A percentile compares a stretch with the other conserved stretches of the same genome.
Evolutionary conservation across 2,797 vertebrate species (phyloP).

Genomic region (Cynopterus sphinx): DNA sequence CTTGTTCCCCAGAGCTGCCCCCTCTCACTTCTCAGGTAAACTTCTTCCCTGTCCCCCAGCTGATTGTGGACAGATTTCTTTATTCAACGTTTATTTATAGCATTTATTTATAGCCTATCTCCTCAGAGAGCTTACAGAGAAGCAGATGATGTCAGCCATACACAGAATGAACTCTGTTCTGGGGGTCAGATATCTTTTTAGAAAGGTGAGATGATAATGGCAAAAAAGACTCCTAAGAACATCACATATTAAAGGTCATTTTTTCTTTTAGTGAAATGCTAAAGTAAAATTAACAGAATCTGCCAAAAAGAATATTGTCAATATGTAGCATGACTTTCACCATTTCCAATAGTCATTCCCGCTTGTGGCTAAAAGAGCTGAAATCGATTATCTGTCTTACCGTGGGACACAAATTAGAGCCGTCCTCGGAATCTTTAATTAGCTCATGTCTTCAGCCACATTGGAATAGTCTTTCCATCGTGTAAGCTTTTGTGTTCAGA

Average conservation of each 20-base stretch:
- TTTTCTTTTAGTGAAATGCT: conserved; percentile 17
- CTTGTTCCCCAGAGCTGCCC: not conserved
- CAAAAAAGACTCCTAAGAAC: not conserved
- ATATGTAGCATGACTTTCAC: not conserved
- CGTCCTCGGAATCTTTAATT: not conserved
- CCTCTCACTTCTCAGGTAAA: not conserved
- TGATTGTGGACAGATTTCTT: not conserved
- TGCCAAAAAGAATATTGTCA: not conserved
- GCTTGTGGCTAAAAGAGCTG: not conserved
- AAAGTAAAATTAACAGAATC: conserved; percentile 2
- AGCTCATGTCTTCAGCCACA: conserved; percentile 16
- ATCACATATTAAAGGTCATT: not conserved
- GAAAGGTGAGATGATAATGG: not conserved
- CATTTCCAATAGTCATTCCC: not conserved
- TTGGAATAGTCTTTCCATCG: not conserved
- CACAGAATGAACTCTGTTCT: not conserved
- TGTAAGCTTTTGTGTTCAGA: conserved; percentile 16
- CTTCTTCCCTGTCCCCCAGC: not conserved
- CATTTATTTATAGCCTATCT: not conserved
- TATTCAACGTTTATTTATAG: not conserved
- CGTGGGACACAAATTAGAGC: not conserved
- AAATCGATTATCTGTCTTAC: conserved; percentile 26
- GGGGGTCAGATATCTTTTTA: not conserved
- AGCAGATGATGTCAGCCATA: not conserved
- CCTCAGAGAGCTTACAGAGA: not conserved